Evolutionary conservation across 1,140 invertebrate species (phyloP).

Genomic region (Tetragnatha versicolor): DNA sequence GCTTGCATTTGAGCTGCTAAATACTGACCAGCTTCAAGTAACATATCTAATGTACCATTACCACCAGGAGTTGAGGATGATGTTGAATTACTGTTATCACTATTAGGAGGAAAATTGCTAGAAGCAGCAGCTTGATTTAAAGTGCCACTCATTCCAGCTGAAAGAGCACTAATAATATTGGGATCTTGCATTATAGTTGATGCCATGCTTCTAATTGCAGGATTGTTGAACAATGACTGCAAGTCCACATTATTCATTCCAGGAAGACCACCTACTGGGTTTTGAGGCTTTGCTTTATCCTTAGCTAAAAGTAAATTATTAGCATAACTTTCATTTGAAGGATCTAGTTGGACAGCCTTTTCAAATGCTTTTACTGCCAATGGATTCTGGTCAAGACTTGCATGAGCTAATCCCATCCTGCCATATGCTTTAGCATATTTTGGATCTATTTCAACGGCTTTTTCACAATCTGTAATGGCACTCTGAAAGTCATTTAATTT

Average conservation of each 20-base stretch:
- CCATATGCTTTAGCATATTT: conserved; percentile 95
- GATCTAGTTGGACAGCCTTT: conserved; percentile 89
- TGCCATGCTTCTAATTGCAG: conserved; percentile 48
- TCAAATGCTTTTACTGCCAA: conserved; percentile 86
- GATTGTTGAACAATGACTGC: conserved; percentile 46
- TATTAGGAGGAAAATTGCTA: too few species aligned
- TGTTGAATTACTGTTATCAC: too few species aligned
- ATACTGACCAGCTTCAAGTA: conserved; percentile 68
- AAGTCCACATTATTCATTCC: conserved; percentile 21
- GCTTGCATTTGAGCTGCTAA: conserved; percentile 74
- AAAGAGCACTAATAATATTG: conserved; percentile 42
- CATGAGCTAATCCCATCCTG: conserved; percentile 86
- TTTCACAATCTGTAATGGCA: conserved; percentile 88
- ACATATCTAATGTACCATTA: conserved; percentile 7
- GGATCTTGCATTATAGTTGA: conserved; percentile 50
- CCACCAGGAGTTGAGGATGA: not conserved
- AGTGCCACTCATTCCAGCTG: not conserved
- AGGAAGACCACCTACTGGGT: conserved; percentile 13
- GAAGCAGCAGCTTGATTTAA: not conserved
- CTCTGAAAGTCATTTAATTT: conserved; percentile 80
- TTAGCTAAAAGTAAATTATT: conserved; percentile 83
- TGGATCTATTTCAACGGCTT: conserved; percentile 85
- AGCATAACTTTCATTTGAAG: conserved; percentile 88
- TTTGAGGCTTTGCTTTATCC: conserved; percentile 64
- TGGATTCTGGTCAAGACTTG: conserved; percentile 79